phyloP scores from a whole-genome alignment of 2,113 vertebrate genomes.

The Jacana jacana region DNA sequence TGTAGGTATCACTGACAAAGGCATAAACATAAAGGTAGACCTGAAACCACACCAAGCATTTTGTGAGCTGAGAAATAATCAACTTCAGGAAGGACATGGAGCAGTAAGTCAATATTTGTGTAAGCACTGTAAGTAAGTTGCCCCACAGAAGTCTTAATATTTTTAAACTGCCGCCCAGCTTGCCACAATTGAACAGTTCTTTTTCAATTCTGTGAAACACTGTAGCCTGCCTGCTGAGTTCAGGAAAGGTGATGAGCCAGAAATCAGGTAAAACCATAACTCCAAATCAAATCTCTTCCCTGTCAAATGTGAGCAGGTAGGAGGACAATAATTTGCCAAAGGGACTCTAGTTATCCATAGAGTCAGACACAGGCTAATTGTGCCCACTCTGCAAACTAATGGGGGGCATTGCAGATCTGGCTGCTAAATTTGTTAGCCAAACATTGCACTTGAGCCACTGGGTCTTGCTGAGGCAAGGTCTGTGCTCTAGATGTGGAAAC shows the following conservation, averaged over 20 bases:
- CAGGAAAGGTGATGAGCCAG: background rate
- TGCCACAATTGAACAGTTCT: background rate
- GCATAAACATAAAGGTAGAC: background rate
- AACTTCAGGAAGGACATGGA: background rate
- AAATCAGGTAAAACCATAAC: background rate
- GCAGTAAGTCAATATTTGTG: background rate
- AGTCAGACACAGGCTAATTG: background rate
- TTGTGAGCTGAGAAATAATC: background rate
- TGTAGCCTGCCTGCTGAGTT: background rate
- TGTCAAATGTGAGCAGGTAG: background rate
- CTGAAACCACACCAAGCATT: background rate
- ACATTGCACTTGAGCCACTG: background rate
- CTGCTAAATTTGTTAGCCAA: background rate
- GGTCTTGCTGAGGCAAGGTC: background rate
- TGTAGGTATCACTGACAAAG: background rate
- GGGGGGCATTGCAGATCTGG: background rate
- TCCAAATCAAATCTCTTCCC: background rate
- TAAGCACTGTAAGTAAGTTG: background rate
- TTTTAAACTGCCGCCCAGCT: background rate
- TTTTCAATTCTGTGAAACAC: background rate
- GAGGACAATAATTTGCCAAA: background rate
- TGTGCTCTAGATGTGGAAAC: background rate
- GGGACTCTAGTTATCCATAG: background rate
- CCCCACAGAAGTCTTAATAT: background rate
- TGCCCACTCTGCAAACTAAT: background rate